Conservation (phyloP, 2,797 vertebrate species). For the Glossophaga mutica region DNA sequence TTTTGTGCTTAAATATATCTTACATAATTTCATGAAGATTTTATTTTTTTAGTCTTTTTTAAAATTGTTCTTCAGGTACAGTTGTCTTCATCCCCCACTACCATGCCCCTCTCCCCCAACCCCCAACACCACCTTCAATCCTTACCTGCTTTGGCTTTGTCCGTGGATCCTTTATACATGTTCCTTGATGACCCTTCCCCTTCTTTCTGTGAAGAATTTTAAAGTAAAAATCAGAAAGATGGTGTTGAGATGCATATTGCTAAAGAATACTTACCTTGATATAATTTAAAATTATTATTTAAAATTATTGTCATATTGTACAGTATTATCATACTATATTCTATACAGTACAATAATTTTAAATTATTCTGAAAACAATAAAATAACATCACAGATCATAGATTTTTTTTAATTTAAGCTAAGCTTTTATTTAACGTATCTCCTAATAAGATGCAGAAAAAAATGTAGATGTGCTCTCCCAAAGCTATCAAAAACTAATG, state of each 20-base stretch:
- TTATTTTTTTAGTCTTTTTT: no score
- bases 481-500: background rate
- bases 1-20: background rate
- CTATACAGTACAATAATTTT: background rate
- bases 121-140: no score
- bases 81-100: no score
- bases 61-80: no score
- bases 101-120: no score
- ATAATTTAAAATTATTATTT: background rate
- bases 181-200: no score
- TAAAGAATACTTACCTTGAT: constrained; percentile 20
- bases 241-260: background rate
- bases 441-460: background rate
- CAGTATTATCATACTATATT: no score
- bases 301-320: no score
- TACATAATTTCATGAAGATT: background rate
- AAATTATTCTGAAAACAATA: background rate
- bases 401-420: background rate
- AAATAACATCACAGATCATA: background rate
- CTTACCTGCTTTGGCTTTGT: no score
- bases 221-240: background rate
- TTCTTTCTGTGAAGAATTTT: background rate
- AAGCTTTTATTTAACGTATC: background rate
- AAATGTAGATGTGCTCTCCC: background rate
- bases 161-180: no score